Evolutionary conservation across 2,113 vertebrate genomes (phyloP), one percentile per base, ranked within the genome.

Genomic region (Menura novaehollandiae): DNA sequence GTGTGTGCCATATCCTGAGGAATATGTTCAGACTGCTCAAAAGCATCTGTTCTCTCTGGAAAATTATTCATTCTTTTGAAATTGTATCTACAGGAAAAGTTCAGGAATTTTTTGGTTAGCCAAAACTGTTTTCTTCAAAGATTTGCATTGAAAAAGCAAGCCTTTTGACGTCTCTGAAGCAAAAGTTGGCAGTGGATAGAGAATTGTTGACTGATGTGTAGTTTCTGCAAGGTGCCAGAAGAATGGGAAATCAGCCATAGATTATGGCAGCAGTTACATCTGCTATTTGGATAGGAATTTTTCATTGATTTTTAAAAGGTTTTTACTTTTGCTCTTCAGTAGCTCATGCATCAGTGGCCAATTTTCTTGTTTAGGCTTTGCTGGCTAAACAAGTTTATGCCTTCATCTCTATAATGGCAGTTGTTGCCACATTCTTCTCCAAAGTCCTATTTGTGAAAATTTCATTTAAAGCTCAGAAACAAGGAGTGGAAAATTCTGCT

Each of bases 51-150:
- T 91, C 35, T 49, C 20, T 71, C 51, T 67, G 47, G 16, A 93
- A 69, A 79, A 52, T 37, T 73, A 89, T 66, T 83, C 6, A 74
- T 88, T 89, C 67, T 85, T 95, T 94, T 80, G 20, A 91, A 96
- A 85, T 30, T 55, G 23, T 74, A 72, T 37, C 78, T 94, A 49
- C 35, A 64, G 51, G 47, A 83, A 89, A 89, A 73, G 37, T 64
- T 68, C 47, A 91, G 39, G 43, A 73, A 18, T 72, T 85, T 91
- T 85, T 77, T 77, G 15, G 12, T 72, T 80, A 85, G n/a, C 13
- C 60, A 60, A 63, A 56, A n/a, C 19, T 37, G 14, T 69, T 88
- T 91, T 66, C 77, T 83, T 83, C 67, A 63, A 69, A 85, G 43
- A 43, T 91, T 83, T 91, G 33, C 35, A 59, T 47, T 93, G 63